These are phyloP conservation scores for Promerops cafer DNA, from an alignment of 2,113 vertebrate species.

Conservation along the genomic window DNA sequence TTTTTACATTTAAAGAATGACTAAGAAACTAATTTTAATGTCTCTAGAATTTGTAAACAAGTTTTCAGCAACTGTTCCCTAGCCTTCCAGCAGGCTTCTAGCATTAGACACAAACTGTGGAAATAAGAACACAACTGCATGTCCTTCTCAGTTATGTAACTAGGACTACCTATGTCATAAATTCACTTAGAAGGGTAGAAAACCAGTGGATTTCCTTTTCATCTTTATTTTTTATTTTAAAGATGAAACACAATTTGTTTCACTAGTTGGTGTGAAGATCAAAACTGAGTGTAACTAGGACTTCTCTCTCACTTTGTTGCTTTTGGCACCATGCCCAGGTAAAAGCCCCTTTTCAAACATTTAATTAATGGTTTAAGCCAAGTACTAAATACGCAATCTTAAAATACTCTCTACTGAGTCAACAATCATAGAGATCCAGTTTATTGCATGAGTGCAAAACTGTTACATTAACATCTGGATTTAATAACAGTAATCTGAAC, in stretches of 20 bases:
- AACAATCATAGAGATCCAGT: not conserved
- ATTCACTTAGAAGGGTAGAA: not conserved
- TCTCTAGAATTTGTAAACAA: not conserved
- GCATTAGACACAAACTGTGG: not conserved
- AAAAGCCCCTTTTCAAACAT: constrained; percentile 42
- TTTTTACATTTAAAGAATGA: not conserved
- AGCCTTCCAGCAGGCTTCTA: not conserved
- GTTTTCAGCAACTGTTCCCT: not conserved
- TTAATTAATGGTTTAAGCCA: constrained; percentile 21
- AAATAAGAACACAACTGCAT: not conserved
- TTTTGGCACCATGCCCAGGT: not conserved
- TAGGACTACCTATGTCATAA: not conserved
- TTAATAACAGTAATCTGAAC: constrained; percentile 36
- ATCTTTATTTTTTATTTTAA: not conserved
- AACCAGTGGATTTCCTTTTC: not conserved
- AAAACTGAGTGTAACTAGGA: not conserved
- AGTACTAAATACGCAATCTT: constrained; percentile 9
- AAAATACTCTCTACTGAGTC: constrained; percentile 25
- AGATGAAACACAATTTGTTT: no score
- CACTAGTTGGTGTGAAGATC: not conserved
- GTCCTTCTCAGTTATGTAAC: not conserved
- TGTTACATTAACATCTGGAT: constrained; percentile 38
- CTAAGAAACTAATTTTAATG: not conserved
- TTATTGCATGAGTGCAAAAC: constrained; percentile 24
- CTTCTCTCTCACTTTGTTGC: not conserved